Evolutionary conservation across 2,888 invertebrate genomes (phyloP).

Genomic region (Taphrorychus bicolor): DNA sequence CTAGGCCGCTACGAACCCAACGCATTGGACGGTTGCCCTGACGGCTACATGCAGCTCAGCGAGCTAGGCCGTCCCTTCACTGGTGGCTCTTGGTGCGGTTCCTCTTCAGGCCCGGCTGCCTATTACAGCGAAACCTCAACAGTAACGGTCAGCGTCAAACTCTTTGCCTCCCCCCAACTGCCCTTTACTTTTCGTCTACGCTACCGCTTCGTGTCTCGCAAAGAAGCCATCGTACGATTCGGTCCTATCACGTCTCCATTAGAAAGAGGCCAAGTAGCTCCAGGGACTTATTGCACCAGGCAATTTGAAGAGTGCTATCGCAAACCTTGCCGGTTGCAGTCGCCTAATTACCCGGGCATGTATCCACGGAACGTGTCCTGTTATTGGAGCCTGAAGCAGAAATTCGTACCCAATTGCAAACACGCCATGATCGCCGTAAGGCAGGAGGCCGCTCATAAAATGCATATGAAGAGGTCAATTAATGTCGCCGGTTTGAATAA

Average conservation of each 20-base stretch:
- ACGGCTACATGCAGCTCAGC: slow-evolving; percentile 87
- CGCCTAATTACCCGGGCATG: slow-evolving; percentile 91
- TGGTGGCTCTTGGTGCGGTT: slow-evolving; percentile 90
- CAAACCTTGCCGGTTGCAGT: slow-evolving; percentile 85
- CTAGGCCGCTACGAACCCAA: slow-evolving; percentile 83
- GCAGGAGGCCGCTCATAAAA: slow-evolving; percentile 76
- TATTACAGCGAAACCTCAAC: slow-evolving; percentile 92
- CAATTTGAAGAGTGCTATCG: slow-evolving; percentile 85
- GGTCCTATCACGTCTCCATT: slow-evolving; percentile 78
- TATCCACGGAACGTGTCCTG: slow-evolving; percentile 90
- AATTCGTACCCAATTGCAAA: slow-evolving; percentile 86
- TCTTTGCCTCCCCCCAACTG: slow-evolving; percentile 75
- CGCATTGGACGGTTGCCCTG: slow-evolving; percentile 80
- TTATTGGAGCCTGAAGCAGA: slow-evolving; percentile 85
- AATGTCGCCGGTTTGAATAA: slow-evolving; percentile 75
- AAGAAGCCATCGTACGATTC: slow-evolving; percentile 81
- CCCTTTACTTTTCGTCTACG: slow-evolving; percentile 83
- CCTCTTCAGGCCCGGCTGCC: slow-evolving; percentile 79
- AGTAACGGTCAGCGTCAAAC: slow-evolving; percentile 83
- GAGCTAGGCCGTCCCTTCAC: slow-evolving; percentile 87
- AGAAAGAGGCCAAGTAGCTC: slow-evolving; percentile 85
- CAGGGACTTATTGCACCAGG: slow-evolving; percentile 69
- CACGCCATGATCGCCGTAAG: slow-evolving; percentile 89
- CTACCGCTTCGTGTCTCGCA: slow-evolving; percentile 81
- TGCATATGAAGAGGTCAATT: slow-evolving; percentile 73